Evolutionary conservation across 1,140 invertebrate genomes (phyloP).

Genomic region (Stegodyphus dumicola): DNA sequence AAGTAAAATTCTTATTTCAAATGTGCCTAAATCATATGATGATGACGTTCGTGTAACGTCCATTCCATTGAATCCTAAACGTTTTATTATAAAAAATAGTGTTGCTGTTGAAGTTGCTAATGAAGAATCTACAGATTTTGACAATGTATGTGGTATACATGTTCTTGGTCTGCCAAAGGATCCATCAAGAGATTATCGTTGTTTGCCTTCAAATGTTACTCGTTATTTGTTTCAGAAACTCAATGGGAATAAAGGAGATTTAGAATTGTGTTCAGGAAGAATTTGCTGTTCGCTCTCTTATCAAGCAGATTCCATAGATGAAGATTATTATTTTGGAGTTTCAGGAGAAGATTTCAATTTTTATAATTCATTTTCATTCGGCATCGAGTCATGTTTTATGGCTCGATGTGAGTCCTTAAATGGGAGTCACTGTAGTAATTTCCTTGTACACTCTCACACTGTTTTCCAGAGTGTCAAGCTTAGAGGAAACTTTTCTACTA

Average conservation of each 20-base stretch:
- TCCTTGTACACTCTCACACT: not conserved
- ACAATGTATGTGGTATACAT: not conserved
- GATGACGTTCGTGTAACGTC: not conserved
- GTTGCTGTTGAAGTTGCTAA: not conserved
- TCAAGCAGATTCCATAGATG: constrained; percentile 13
- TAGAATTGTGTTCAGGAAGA: constrained; percentile 40
- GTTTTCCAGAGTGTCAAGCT: constrained; percentile 20
- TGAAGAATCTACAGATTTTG: not conserved
- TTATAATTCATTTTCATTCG: constrained; percentile 14
- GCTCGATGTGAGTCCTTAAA: constrained; percentile 26
- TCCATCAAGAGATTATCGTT: constrained; percentile 19
- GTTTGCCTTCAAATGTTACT: not conserved
- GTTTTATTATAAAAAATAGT: constrained; percentile 16
- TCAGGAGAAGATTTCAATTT: not conserved
- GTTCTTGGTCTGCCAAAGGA: not conserved
- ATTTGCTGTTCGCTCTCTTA: constrained; percentile 60
- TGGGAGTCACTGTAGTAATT: not conserved
- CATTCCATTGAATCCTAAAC: not conserved
- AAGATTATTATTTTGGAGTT: constrained; percentile 31
- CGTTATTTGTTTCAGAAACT: constrained; percentile 27
- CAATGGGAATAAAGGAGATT: not conserved
- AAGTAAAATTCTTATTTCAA: constrained; percentile 37
- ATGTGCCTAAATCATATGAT: constrained; percentile 8
- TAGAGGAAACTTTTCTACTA: constrained; percentile 23
- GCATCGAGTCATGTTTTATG: constrained; percentile 50